A percentile compares a stretch with the other conserved stretches of the same genome.
Evolutionary conservation across 2,113 vertebrate genomes (phyloP).

Genomic region (Siphamia tubifer): DNA sequence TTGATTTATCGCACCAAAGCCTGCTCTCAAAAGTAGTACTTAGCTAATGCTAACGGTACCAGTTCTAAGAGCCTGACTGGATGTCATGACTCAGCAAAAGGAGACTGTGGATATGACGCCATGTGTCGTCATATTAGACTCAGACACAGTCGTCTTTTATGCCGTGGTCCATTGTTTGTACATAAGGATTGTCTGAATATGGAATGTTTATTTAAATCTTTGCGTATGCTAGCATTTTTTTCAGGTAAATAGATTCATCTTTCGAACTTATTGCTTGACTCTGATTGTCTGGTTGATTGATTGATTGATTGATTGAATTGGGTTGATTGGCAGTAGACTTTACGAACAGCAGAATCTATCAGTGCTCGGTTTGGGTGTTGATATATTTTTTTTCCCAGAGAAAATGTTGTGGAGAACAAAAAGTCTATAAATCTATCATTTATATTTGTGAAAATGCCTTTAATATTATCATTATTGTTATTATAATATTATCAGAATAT

Average conservation of each 20-base stretch:
- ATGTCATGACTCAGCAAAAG: not conserved
- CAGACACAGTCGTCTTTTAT: constrained; percentile 28
- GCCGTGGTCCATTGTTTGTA: constrained; percentile 30
- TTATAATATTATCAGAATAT: not conserved
- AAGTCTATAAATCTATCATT: constrained; percentile 39
- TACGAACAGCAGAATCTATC: not conserved
- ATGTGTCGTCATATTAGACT: too few species aligned
- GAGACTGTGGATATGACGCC: too few species aligned
- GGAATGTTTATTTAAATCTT: constrained; percentile 56
- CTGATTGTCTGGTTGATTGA: constrained; percentile 31
- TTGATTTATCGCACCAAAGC: too few species aligned
- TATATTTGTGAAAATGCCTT: constrained; percentile 72
- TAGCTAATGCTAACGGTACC: not conserved
- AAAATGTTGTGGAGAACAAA: constrained; percentile 14
- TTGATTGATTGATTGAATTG: too few species aligned
- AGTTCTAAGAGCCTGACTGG: not conserved
- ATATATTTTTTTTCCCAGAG: constrained; percentile 63
- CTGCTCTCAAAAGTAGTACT: too few species aligned
- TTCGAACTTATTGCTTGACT: constrained; percentile 20
- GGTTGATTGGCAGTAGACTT: not conserved
- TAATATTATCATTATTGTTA: constrained; percentile 35
- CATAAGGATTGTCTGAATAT: constrained; percentile 43
- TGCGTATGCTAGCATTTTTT: constrained; percentile 31
- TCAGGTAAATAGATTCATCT: constrained; percentile 17
- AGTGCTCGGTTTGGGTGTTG: constrained; percentile 37